Base-by-base conservation (phyloP, 2,888 invertebrate species). In the Omphaloscelis lunosa region DNA sequence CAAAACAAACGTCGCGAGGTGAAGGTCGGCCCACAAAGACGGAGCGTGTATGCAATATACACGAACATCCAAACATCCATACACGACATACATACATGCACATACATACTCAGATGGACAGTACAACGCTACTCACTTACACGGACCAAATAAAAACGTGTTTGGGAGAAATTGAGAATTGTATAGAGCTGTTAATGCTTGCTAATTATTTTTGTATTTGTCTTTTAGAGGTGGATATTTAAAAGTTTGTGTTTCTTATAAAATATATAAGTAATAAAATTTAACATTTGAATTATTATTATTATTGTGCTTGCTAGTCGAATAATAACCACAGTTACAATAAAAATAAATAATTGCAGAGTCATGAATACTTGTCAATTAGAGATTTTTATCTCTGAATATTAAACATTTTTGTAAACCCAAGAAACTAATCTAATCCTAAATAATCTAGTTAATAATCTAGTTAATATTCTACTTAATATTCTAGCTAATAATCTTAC, bases 111-210 rank as follows among this genome's bases (percentile, higher is more conserved):
- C 88, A 86, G 79, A 86, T 86, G 88, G 92, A 92, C 94, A 80
- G 72, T 67, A 83, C 83, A 93, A 90, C 90, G 95, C 94, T 93
- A 94, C 95, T 93, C 94, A 92, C 93, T 93, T 95, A 94, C 95
- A 93, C 86, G 89, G 90, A 93, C 92, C 91, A 90, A 92, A 89
- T 84, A 94, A 95, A 93, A 91, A 91, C 89, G 88, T 83, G 91
- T 89, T 90, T 86, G 84, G 89, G 89, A 91, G 91, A 91, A 90
- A 89, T 88, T 86, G 62, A 82, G 87, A 86, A 81, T 1, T 88
- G 0, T 90, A 88, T 86, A 89, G 94, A 95, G 95, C 48, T 91
- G 94, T 63, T 89, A 58, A 9, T n/a, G 7, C n/a, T 39, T 27
- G 76, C 0, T 51, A 27, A 34, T 59, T 51, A 53, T 65, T 45